phyloP scores from a whole-genome alignment of 2,888 invertebrate genomes.

The Embidobia sp. region DNA sequence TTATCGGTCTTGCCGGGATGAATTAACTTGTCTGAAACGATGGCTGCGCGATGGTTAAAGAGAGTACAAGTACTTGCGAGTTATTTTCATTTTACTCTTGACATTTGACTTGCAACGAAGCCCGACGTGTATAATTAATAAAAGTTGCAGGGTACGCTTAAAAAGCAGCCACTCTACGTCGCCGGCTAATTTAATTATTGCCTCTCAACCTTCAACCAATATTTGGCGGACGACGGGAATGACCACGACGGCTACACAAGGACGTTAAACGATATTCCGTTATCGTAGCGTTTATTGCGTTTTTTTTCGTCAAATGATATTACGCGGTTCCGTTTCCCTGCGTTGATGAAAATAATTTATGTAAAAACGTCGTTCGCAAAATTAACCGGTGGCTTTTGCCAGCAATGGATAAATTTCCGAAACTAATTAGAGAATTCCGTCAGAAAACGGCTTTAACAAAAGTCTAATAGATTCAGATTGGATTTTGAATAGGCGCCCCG shows the following conservation, averaged over 20 bases:
- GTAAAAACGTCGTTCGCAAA: not conserved
- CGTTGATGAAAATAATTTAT: constrained; percentile 8
- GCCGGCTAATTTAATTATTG: constrained; percentile 53
- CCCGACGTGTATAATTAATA: constrained; percentile 29
- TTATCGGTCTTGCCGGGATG: not conserved
- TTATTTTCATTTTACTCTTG: constrained; percentile 11
- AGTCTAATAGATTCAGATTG: constrained; percentile 13
- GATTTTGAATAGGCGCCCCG: not conserved
- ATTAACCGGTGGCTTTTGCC: not conserved
- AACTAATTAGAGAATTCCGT: constrained; percentile 11
- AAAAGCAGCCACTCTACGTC: constrained; percentile 28
- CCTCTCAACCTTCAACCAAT: constrained; percentile 35
- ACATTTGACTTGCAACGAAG: constrained; percentile 18
- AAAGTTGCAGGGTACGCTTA: constrained; percentile 25
- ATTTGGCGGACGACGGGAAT: constrained; percentile 36
- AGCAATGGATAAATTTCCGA: constrained; percentile 9
- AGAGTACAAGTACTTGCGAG: no score
- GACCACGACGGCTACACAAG: constrained; percentile 11
- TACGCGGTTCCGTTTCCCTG: not conserved
- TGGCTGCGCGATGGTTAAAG: no score
- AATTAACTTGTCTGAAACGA: no score
- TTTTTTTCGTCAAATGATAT: not conserved
- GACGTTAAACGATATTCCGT: constrained; percentile 14
- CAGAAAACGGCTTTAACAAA: constrained; percentile 2
- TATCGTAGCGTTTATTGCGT: not conserved